phyloP scores from a whole-genome alignment of 1,140 invertebrate species.

The Lepidurus couesii region DNA sequence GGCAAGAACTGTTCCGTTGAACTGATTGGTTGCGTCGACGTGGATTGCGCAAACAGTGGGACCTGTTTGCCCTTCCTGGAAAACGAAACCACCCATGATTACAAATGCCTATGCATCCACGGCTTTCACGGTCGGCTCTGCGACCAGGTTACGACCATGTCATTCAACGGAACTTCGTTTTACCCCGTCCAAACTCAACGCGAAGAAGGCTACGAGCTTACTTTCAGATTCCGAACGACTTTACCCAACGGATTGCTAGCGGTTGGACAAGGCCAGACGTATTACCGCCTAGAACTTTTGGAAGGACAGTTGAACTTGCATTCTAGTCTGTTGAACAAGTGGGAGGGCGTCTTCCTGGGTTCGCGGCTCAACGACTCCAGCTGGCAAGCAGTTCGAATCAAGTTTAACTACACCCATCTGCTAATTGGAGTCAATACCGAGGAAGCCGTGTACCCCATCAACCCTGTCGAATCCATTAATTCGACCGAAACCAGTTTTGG shows the following conservation, averaged over 20 bases:
- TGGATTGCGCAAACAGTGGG: constrained; percentile 73
- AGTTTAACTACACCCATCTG: constrained; percentile 70
- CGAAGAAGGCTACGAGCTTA: constrained; percentile 55
- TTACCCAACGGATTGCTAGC: constrained; percentile 76
- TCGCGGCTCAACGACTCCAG: constrained; percentile 72
- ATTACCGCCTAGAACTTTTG: constrained; percentile 72
- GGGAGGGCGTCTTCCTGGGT: constrained; percentile 77
- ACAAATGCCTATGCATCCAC: constrained; percentile 75
- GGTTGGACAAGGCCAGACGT: constrained; percentile 71
- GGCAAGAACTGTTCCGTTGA: constrained; percentile 87
- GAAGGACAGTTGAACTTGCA: constrained; percentile 76
- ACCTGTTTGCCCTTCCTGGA: constrained; percentile 73
- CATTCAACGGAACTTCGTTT: constrained; percentile 68
- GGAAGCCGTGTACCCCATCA: constrained; percentile 81
- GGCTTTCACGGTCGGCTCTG: constrained; percentile 73
- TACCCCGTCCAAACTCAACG: constrained; percentile 66
- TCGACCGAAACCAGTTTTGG: constrained; percentile 41
- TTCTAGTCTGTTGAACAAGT: constrained; percentile 77
- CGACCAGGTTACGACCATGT: constrained; percentile 79
- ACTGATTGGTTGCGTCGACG: constrained; percentile 63
- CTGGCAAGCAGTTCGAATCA: constrained; percentile 66
- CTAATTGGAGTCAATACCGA: constrained; percentile 58
- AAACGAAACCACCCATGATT: constrained; percentile 68
- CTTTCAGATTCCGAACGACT: constrained; percentile 84
- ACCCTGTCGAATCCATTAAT: constrained; percentile 64